These are phyloP conservation scores for Anabas testudineus DNA, from an alignment of 2,797 vertebrate genomes.

Conservation along the genomic window DNA sequence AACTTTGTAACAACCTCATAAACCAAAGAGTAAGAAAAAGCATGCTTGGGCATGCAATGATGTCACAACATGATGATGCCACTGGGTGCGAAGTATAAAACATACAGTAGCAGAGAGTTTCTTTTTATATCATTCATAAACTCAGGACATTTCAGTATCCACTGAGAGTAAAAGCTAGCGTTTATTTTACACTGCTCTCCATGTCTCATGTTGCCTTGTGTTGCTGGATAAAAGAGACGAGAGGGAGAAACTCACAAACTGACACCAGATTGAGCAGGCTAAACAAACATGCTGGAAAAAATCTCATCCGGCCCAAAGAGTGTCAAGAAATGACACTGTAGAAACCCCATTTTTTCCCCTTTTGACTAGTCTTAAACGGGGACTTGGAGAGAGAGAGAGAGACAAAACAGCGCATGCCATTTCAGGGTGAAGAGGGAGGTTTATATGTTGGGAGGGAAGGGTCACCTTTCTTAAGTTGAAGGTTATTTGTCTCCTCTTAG, in stretches of 20 bases:
- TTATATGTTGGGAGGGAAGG: slow-evolving; percentile 5
- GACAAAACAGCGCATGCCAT: slow-evolving; percentile 85
- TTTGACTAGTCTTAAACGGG: slow-evolving; percentile 65
- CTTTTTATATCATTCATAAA: slow-evolving; percentile 85
- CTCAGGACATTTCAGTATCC: slow-evolving; percentile 80
- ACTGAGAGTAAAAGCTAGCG: slow-evolving; percentile 85
- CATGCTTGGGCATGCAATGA: slow-evolving; percentile 90
- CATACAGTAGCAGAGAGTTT: slow-evolving; percentile 85
- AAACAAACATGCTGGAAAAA: slow-evolving; percentile 87
- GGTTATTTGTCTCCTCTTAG: slow-evolving; percentile 59
- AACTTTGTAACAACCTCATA: slow-evolving; percentile 89
- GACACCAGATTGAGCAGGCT: slow-evolving; percentile 87
- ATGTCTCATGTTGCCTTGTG: slow-evolving; percentile 79
- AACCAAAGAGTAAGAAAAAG: slow-evolving; percentile 90
- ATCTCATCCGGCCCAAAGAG: slow-evolving; percentile 79
- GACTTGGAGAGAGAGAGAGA: slow-evolving; percentile 56
- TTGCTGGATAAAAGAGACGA: slow-evolving; percentile 80
- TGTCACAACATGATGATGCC: slow-evolving; percentile 89
- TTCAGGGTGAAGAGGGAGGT: slow-evolving; percentile 54
- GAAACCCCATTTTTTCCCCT: slow-evolving; percentile 67
- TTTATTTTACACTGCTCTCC: slow-evolving; percentile 84
- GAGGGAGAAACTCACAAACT: slow-evolving; percentile 82
- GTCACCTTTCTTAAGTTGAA: slow-evolving; percentile 56
- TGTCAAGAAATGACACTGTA: slow-evolving; percentile 78
- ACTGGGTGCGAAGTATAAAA: slow-evolving; percentile 88